Evolutionary conservation across 2,113 vertebrate species (phyloP).

Genomic region (Pseudorasbora parva): DNA sequence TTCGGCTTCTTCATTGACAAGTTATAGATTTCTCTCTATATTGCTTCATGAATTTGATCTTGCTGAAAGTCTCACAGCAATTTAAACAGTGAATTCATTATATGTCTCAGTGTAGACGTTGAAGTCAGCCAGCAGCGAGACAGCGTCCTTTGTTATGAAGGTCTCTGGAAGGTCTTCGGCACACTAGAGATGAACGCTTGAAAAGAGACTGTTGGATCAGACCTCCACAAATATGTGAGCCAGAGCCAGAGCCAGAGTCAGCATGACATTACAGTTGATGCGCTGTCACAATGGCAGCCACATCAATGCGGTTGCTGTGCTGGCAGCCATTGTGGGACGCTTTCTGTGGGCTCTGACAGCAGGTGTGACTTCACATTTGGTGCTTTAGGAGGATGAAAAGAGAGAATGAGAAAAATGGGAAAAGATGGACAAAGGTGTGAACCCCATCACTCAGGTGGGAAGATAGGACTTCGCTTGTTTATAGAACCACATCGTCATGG

Average conservation of each 20-base stretch:
- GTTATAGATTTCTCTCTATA: not conserved
- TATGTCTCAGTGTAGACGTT: not conserved
- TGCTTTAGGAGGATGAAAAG: slow-evolving; percentile 37
- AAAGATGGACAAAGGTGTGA: slow-evolving; percentile 60
- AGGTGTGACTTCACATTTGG: slow-evolving; percentile 51
- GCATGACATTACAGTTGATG: slow-evolving; percentile 29
- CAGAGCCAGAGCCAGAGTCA: slow-evolving; percentile 30
- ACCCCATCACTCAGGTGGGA: slow-evolving; percentile 48
- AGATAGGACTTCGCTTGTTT: slow-evolving; percentile 62
- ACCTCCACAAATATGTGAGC: slow-evolving; percentile 1
- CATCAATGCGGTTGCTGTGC: slow-evolving; percentile 42
- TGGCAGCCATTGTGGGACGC: slow-evolving; percentile 31
- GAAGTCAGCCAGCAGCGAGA: not conserved
- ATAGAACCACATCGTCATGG: slow-evolving; percentile 47
- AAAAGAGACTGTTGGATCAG: slow-evolving; percentile 24
- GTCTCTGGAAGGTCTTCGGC: slow-evolving; percentile 16
- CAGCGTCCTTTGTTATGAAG: slow-evolving; percentile 31
- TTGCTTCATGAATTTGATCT: not conserved
- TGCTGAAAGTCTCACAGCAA: slow-evolving; percentile 7
- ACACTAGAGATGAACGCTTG: slow-evolving; percentile 11
- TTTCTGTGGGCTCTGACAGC: slow-evolving; percentile 50
- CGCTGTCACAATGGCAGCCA: slow-evolving; percentile 57
- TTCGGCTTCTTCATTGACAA: not conserved
- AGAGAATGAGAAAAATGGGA: slow-evolving; percentile 39
- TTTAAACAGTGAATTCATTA: slow-evolving; percentile 21